Base-by-base conservation (phyloP, 92 coral and sea anemone genomes). In the Epizoanthus illoricatus region DNA sequence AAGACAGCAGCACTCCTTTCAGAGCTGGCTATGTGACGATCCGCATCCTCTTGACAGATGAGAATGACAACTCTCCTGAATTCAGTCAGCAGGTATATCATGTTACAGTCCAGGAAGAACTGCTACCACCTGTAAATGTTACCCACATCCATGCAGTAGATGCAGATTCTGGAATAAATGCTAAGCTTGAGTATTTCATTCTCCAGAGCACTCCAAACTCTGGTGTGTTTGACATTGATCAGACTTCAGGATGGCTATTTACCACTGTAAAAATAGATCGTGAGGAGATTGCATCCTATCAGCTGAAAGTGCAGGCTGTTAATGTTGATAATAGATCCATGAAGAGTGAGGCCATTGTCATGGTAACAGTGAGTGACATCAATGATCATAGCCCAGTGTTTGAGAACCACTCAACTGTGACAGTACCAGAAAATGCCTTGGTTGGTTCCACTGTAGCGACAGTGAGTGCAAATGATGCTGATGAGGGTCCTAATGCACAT, bases 361-460 rank as follows among this genome's bases (percentile, higher is more conserved):
- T 74, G 23, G 90, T 97, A 4, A 85, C 74, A 39, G 92, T 97
- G 6, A 84, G 86, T 52, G 99, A 97, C 85, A 74, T 87, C 41
- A 93, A 97, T 64, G 99, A 97, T 76, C 92, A 93, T 69, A 74
- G 89, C 23, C 99, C 99, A 2, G 85, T 90, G 42, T 91, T 97
- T 17, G 90, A 84, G 57, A 84, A 74, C 42, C 86, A 89, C 42
- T 55, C 78, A 75, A 73, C 86, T 45, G 93, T 85, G 58, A 88
- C 85, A 18, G 83, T 97, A 39, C 81, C 81, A n/a, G 99, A 97
- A 84, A 84, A 91, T 73, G 91, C 93, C 13, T 65, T 91, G 16
- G 86, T 73, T 13, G 89, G 89, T 47, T 84, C 88, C 13, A 81
- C 84, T 4, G 91, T 94, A 2, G 85, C 90, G 2, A 86, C 85